phyloP scores from a whole-genome alignment of 2,888 invertebrate species.

The Phyllotreta cruciferae region DNA sequence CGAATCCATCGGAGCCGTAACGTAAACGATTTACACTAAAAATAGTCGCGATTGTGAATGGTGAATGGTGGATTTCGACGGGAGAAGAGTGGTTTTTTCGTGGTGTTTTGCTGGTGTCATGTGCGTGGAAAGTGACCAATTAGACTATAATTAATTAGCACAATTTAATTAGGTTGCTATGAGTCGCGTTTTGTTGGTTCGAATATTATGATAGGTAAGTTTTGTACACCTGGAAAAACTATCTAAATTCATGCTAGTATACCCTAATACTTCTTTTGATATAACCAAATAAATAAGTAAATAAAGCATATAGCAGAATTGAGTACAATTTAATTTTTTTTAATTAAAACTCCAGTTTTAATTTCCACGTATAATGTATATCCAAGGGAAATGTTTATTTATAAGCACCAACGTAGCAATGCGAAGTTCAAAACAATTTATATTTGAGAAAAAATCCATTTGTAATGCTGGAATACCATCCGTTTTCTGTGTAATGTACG shows the following conservation, averaged over 20 bases:
- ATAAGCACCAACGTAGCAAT: too few relatives aligned
- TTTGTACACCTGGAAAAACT: not conserved
- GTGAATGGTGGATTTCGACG: constrained; percentile 2
- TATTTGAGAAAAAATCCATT: too few relatives aligned
- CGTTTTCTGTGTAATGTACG: too few relatives aligned
- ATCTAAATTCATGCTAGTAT: not conserved
- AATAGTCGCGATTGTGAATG: constrained; percentile 12
- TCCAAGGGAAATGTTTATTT: too few relatives aligned
- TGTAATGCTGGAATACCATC: too few relatives aligned
- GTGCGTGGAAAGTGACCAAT: constrained; percentile 17
- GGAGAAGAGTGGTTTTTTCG: not conserved
- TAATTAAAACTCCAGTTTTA: too few relatives aligned
- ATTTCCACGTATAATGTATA: too few relatives aligned
- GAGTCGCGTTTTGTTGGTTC: too few relatives aligned
- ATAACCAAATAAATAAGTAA: not conserved
- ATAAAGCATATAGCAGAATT: too few relatives aligned
- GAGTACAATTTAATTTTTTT: too few relatives aligned
- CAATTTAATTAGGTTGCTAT: constrained; percentile 2
- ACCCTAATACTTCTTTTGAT: not conserved
- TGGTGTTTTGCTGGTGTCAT: constrained; percentile 5
- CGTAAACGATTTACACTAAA: constrained; percentile 19
- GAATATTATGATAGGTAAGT: constrained; percentile 38
- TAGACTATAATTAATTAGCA: not conserved
- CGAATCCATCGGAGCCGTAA: constrained; percentile 1
- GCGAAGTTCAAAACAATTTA: too few relatives aligned